Evolutionary conservation across 2,113 vertebrate genomes (phyloP).

Genomic region (Dendrocopos noguchii): DNA sequence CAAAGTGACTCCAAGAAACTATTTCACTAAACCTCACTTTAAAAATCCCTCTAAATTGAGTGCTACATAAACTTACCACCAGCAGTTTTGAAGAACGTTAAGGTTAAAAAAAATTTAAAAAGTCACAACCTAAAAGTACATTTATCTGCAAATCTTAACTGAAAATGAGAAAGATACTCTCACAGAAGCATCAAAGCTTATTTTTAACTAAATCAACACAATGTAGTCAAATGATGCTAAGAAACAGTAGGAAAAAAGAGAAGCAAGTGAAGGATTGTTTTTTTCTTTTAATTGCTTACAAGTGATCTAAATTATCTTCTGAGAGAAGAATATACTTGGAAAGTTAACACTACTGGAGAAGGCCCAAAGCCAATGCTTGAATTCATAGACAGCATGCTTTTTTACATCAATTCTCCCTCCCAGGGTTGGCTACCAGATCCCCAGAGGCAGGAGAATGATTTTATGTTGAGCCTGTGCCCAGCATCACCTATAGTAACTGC

Average conservation of each 20-base stretch:
- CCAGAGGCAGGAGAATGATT: background rate
- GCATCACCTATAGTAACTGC: background rate
- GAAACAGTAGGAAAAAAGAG: background rate
- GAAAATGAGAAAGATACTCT: background rate
- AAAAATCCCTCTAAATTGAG: background rate
- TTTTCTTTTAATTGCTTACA: background rate
- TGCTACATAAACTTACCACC: background rate
- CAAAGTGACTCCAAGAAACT: background rate
- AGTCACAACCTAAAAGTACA: background rate
- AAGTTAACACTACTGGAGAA: background rate
- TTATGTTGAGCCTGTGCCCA: rapidly evolving
- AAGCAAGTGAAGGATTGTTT: background rate
- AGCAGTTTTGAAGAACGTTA: background rate
- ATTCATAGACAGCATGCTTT: background rate
- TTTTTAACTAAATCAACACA: background rate
- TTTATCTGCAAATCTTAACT: background rate
- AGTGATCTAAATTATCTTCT: background rate
- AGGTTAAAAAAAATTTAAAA: background rate
- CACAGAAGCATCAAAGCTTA: background rate
- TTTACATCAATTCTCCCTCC: background rate
- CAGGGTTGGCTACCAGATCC: background rate
- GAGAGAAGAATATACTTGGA: background rate
- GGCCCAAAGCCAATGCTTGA: background rate
- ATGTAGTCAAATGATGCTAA: background rate
- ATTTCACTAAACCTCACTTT: background rate